A percentile compares a stretch with the other conserved stretches of the same genome.
phyloP scores from a whole-genome alignment of 2,113 vertebrate genomes.

The Atherinomorus stipes region DNA sequence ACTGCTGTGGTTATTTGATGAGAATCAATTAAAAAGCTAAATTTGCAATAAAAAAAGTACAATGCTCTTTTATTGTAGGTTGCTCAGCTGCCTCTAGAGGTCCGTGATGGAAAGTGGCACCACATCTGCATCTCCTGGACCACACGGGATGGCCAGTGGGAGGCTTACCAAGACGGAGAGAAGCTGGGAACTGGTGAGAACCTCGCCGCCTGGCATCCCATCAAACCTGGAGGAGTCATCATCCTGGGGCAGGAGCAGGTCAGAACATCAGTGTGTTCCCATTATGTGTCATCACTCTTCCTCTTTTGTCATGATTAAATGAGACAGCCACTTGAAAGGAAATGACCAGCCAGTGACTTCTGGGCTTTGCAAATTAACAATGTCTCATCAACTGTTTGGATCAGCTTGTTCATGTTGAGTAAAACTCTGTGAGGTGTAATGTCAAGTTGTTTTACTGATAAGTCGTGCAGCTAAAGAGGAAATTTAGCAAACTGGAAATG shows the following conservation, averaged over 20 bases:
- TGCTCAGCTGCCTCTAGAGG: constrained; percentile 91
- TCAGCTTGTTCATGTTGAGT: constrained; percentile 5
- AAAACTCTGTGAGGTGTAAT: constrained; percentile 8
- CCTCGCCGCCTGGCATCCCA: constrained; percentile 97
- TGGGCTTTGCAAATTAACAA: neutral
- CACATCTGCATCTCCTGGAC: constrained; percentile 97
- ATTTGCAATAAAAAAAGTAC: neutral
- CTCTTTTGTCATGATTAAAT: neutral
- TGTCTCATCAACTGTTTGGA: neutral
- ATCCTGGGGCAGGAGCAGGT: constrained; percentile 99
- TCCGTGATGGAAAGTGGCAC: constrained; percentile 95
- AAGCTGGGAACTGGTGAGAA: constrained; percentile 92
- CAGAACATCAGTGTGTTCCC: constrained; percentile 34
- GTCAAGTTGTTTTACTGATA: constrained; percentile 24
- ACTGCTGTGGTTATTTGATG: neutral
- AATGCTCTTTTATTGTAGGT: constrained; percentile 80
- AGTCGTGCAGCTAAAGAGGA: constrained; percentile 12
- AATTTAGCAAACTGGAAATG: constrained; percentile 21
- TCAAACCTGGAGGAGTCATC: constrained; percentile 95
- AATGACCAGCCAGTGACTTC: neutral
- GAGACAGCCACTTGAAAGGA: neutral
- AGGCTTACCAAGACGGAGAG: constrained; percentile 94
- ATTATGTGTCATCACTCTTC: too few species aligned
- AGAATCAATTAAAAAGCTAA: neutral
- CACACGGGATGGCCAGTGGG: constrained; percentile 96